phyloP scores from a whole-genome alignment of 2,888 invertebrate species.

The Ophion obscuratus region DNA sequence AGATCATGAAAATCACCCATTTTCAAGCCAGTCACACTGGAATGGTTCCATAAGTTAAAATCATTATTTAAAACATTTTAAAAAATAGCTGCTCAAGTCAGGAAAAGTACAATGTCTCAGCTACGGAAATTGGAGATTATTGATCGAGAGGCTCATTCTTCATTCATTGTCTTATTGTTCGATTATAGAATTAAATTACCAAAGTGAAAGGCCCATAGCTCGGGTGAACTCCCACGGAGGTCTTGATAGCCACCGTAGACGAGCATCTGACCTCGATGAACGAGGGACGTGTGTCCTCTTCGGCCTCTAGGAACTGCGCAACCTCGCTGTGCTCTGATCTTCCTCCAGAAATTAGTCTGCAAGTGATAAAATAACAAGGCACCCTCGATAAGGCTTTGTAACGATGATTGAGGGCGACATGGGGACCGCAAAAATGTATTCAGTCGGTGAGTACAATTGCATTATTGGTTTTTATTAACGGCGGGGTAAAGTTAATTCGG shows the following conservation, averaged over 20 bases:
- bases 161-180: not conserved
- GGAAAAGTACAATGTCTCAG: too few relatives aligned
- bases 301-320: conserved; percentile 89
- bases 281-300: conserved; percentile 92
- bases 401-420: not conserved
- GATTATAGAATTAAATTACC: conserved; percentile 85
- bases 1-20: too few relatives aligned
- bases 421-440: too few relatives aligned
- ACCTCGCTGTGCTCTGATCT: conserved; percentile 86
- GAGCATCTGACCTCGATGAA: conserved; percentile 91
- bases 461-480: too few relatives aligned
- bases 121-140: too few relatives aligned
- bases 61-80: too few relatives aligned
- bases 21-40: too few relatives aligned
- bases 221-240: conserved; percentile 92
- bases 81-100: too few relatives aligned
- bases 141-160: not conserved
- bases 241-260: conserved; percentile 96
- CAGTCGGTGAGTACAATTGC: too few relatives aligned
- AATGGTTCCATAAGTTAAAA: too few relatives aligned
- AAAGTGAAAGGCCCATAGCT: conserved; percentile 95
- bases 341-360: conserved; percentile 87
- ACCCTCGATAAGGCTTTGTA: not conserved
- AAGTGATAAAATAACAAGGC: conserved; percentile 47
- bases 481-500: too few relatives aligned